Evolutionary conservation across 1,140 invertebrate species (phyloP).

Genomic region (Globodera rostochiensis): DNA sequence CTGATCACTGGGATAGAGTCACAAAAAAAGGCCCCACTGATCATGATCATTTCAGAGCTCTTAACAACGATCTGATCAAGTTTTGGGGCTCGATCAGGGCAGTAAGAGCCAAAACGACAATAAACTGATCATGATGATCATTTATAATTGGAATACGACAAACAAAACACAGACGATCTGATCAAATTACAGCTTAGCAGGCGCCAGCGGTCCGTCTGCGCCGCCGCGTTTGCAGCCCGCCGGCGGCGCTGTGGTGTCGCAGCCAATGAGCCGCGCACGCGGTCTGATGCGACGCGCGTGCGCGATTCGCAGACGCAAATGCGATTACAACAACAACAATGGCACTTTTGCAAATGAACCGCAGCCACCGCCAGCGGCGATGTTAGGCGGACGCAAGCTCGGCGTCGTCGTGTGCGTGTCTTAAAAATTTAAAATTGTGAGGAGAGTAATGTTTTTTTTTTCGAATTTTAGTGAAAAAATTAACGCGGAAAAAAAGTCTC

Average conservation of each 20-base stretch:
- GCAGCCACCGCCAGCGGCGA: no score
- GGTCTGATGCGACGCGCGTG: conserved; percentile 3
- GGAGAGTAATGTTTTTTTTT: not conserved
- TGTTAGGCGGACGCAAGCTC: conserved; percentile 4
- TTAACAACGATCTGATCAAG: no score
- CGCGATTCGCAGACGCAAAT: conserved; percentile 19
- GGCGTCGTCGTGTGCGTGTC: conserved; percentile 4
- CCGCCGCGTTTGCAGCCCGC: no score
- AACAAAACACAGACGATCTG: no score
- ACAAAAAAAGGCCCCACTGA: no score
- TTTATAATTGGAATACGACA: no score
- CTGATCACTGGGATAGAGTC: no score
- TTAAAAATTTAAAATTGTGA: conserved; percentile 7
- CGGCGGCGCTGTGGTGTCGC: no score
- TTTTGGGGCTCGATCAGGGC: no score
- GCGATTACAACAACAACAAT: not conserved
- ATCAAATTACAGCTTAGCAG: not conserved
- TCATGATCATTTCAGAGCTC: no score
- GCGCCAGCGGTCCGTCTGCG: not conserved
- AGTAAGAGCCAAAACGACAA: no score
- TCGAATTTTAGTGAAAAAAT: conserved; percentile 21
- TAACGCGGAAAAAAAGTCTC: conserved; percentile 6
- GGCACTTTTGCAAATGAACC: not conserved
- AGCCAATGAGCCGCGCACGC: not conserved
- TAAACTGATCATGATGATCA: no score